Base-by-base conservation (phyloP, 1,140 invertebrate genomes). In the Calliphora vicina region DNA sequence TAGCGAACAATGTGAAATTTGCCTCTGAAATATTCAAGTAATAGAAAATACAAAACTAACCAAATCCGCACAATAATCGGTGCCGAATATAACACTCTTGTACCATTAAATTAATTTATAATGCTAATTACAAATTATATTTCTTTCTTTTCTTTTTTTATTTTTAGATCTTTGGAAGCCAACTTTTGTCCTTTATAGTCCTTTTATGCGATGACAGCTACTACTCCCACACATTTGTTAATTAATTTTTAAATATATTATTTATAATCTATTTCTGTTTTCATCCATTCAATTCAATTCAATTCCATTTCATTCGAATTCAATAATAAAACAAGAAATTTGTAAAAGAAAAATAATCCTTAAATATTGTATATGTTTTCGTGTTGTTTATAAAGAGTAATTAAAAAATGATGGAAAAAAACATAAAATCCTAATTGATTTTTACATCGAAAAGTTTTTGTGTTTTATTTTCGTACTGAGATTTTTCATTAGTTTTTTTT, bases 211-310 rank as follows among this genome's bases (percentile, higher is more conserved):
- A 74, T 27, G 23, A 27, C 25, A 2, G 25, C 23, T 27, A 74
- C 35, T 8, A 35, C 35, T 8, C 35, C 35, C 35, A 35, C 35
- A 2, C 35, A 8, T 35, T 74, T 74, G 72, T 74, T 74, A 74
- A 74, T 74, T 74, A 74, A 74, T 74, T 74, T 74, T 74, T 74
- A 74, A 74, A 74, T 74, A 74, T 74, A 74, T 74, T 74, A 74
- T 74, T 17, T 74, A 74, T 35, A 35, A 35, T 35, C 72, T 42
- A 27, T 35, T 73, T 6, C 42, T 43, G 12, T 43, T 73, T 73
- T 25, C 67, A n/a, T n/a, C n/a, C n/a, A 20, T 23, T 71, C 25
- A 23, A 17, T 72, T 72, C 12, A 72, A 2, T 26, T 8, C 6
- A 1, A 35, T 8, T 8, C 13, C 17, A 29, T 74, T 9, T 12